phyloP scores from a whole-genome alignment of 2,113 vertebrate species.

The Phalacrocorax carbo region DNA sequence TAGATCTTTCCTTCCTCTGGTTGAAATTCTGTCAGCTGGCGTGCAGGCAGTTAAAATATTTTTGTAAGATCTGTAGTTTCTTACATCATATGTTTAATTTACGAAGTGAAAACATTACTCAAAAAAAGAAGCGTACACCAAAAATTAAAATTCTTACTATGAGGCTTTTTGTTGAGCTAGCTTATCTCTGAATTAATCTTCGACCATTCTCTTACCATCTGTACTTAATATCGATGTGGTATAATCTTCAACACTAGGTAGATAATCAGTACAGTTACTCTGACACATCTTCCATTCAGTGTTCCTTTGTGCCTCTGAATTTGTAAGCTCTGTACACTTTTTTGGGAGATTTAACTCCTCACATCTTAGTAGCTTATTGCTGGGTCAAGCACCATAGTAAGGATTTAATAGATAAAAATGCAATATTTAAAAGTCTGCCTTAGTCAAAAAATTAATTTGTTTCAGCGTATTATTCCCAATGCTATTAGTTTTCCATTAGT shows the following conservation, averaged over 20 bases:
- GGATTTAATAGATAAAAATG: neutral
- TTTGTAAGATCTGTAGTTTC: neutral
- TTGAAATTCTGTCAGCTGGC: neutral
- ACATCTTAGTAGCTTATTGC: neutral
- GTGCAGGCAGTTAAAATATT: neutral
- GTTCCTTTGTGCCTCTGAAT: neutral
- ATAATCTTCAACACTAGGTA: neutral
- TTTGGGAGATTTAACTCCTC: neutral
- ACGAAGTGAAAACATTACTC: neutral
- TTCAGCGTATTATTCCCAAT: neutral
- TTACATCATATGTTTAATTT: neutral
- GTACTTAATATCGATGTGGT: neutral
- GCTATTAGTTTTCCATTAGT: neutral
- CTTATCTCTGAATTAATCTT: conserved; percentile 19
- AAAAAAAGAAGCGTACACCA: neutral
- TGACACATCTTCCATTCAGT: neutral
- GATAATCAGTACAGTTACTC: neutral
- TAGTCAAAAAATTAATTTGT: neutral
- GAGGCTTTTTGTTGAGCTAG: neutral
- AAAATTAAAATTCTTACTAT: neutral
- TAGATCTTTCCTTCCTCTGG: neutral
- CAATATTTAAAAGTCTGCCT: neutral
- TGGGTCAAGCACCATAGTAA: neutral
- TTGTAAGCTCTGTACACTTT: neutral
- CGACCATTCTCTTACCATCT: neutral